Conservation (phyloP, 1,140 invertebrate species). For the Musca domestica region DNA sequence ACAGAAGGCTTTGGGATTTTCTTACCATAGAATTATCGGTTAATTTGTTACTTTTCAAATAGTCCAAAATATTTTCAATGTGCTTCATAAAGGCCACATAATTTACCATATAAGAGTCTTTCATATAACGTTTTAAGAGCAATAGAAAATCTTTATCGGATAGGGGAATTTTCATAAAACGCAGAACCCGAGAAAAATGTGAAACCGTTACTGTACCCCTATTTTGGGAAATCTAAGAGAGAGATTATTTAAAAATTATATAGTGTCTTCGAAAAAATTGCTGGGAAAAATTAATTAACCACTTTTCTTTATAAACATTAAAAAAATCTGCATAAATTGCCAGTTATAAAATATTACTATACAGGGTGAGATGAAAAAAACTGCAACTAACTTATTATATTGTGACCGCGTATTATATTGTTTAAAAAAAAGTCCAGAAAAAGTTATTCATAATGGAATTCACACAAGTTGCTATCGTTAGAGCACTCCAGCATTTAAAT, state of each 20-base stretch:
- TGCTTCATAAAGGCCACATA: constrained; percentile 69
- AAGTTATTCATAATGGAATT: no score
- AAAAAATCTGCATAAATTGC: no score
- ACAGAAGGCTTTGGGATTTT: background rate
- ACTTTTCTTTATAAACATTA: no score
- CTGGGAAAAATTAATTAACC: no score
- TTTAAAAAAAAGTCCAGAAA: no score
- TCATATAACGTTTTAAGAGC: constrained; percentile 66
- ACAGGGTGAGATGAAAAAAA: no score
- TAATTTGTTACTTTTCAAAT: constrained; percentile 36
- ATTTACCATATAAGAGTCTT: constrained; percentile 68
- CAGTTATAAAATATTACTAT: no score
- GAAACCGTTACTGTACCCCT: constrained; percentile 67
- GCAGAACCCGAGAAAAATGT: constrained; percentile 69
- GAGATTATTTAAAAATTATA: constrained; percentile 27
- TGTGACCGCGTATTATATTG: no score
- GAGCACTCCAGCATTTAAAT: no score
- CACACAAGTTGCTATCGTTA: no score
- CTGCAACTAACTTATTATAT: no score
- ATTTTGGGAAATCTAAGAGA: constrained; percentile 66
- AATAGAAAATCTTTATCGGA: constrained; percentile 66
- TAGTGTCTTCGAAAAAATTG: no score
- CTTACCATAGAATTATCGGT: constrained; percentile 40
- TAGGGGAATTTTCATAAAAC: constrained; percentile 64
- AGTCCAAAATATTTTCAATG: constrained; percentile 59